phyloP scores from a whole-genome alignment of 2,888 invertebrate genomes.

The Caenorhabditis sulstoni region DNA sequence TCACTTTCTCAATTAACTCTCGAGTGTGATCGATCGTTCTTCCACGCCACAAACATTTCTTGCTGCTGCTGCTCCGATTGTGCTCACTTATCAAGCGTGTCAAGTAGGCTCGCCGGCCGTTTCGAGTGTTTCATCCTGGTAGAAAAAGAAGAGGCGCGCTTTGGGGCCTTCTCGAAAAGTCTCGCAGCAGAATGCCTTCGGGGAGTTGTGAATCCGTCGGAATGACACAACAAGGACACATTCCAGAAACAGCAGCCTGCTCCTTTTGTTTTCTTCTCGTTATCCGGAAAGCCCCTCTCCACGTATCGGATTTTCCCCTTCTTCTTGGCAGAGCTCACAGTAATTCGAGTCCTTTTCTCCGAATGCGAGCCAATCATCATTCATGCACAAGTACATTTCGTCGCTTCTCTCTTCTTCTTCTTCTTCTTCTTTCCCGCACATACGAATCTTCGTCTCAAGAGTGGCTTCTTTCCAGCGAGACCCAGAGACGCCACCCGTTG shows the following conservation, averaged over 20 bases:
- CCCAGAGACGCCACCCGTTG: constrained; percentile 18
- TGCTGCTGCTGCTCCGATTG: neutral
- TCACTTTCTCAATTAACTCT: neutral
- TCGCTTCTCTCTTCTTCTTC: constrained; percentile 12
- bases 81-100: constrained; percentile 10
- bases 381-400: constrained; percentile 52
- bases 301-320: constrained; percentile 1
- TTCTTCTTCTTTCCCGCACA: neutral
- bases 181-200: neutral
- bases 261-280: constrained; percentile 6
- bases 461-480: constrained; percentile 8
- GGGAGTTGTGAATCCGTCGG: constrained; percentile 3
- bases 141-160: neutral
- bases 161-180: neutral
- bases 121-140: constrained; percentile 7
- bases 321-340: constrained; percentile 10
- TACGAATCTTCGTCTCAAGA: constrained; percentile 11
- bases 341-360: constrained; percentile 24
- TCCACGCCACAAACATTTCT: constrained; percentile 16
- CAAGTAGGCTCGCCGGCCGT: constrained; percentile 16
- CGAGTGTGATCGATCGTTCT: constrained; percentile 1
- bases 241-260: neutral
- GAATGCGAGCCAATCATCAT: constrained; percentile 51
- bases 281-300: no score
- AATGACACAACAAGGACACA: neutral